Evolutionary conservation across 1,140 invertebrate species (phyloP).

Genomic region (Amphibalanus amphitrite): DNA sequence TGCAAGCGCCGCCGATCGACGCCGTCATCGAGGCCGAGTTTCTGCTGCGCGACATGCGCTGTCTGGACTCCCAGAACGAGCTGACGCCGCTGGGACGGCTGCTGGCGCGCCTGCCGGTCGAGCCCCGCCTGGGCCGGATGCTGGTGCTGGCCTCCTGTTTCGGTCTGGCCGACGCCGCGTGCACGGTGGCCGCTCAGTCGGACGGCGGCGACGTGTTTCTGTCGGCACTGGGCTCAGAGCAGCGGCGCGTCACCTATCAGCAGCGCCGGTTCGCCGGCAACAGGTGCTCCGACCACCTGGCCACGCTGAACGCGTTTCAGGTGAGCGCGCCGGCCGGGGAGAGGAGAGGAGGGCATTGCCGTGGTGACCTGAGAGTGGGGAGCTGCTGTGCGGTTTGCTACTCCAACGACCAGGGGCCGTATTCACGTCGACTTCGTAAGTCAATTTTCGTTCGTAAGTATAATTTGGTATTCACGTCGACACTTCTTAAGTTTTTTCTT

Average conservation of each 20-base stretch:
- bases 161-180: constrained; percentile 66
- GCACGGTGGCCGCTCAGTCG: constrained; percentile 75
- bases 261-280: constrained; percentile 68
- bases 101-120: constrained; percentile 77
- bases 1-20: constrained; percentile 83
- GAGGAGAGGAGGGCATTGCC: too few species aligned
- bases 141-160: constrained; percentile 76
- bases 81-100: constrained; percentile 78
- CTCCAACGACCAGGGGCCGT: too few species aligned
- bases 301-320: constrained; percentile 80
- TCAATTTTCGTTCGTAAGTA: too few species aligned
- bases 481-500: too few species aligned
- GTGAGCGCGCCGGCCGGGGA: background rate
- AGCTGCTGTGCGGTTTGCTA: too few species aligned
- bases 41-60: constrained; percentile 52
- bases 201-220: constrained; percentile 15
- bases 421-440: too few species aligned
- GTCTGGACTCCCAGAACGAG: constrained; percentile 63
- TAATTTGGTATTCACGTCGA: too few species aligned
- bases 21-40: constrained; percentile 83
- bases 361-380: too few species aligned
- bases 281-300: constrained; percentile 83
- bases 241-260: constrained; percentile 43
- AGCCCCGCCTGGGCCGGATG: constrained; percentile 87
- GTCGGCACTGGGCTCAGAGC: constrained; percentile 24